Base-by-base conservation (phyloP, 1,140 invertebrate species). In the Drosophila mojavensis region DNA sequence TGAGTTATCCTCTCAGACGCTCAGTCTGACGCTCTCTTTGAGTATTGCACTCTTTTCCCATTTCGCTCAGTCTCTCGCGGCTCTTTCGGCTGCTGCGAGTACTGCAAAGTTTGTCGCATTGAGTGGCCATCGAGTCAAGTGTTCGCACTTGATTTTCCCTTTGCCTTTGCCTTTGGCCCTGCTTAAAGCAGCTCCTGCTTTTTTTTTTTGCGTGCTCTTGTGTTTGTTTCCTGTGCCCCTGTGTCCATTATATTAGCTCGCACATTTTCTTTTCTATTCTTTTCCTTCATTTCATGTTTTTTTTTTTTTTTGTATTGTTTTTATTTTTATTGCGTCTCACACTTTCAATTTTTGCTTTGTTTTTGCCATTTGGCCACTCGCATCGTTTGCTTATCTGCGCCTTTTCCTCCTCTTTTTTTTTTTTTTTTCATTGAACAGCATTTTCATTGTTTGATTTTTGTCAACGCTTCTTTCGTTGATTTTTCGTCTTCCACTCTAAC, bases 401-500 rank as follows among this genome's bases (percentile, higher is more conserved):
- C 39, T 11, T 64, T 60, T 58, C 4, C 26, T 55, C 15, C 39
- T 11, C 5, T 65, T 69, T 48, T 66, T 47, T 55, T 74, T 60
- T 71, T 74, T 28, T 45, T 69, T 89, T 88, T 79, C 83, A 86
- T 86, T 83, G 82, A 86, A 86, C 79, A 79, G 62, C 79, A 62
- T 68, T 74, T 79, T 79, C 59, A 74, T 86, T 86, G 82, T 86
- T 88, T 88, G 82, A 86, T 86, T 86, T 88, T 86, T 88, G 83
- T 86, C 82, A 86, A 88, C 73, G 79, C 76, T 85, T 73, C 65
- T 66, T 61, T 36, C 54, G 56, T 48, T 63, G 24, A 41, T 54
- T 58, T 55, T 30, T 17, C 58, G 45, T 41, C 26, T 56, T 39
- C 17, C n/a, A 24, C 28, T 45, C 36, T 39, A 2, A 28, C 28